phyloP scores from a whole-genome alignment of 2,797 vertebrate species.

The Gadopsis bispinosus region DNA sequence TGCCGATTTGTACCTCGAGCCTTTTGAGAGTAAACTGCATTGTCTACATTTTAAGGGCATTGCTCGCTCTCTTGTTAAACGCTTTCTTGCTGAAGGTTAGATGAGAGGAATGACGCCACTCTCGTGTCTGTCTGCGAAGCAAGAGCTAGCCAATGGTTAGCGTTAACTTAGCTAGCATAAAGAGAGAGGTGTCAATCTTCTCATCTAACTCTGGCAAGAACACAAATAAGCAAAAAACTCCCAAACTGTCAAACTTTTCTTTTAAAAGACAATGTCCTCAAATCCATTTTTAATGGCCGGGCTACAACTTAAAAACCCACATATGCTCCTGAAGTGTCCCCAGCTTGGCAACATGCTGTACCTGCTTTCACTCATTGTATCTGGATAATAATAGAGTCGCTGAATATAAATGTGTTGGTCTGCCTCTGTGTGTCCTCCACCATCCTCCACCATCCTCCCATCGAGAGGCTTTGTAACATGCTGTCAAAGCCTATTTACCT shows the following conservation, averaged over 20 bases:
- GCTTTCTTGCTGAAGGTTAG: not conserved
- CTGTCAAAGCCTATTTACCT: slow-evolving; percentile 85
- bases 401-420: slow-evolving; percentile 13
- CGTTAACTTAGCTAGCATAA: not conserved
- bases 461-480: slow-evolving; percentile 73
- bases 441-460: slow-evolving; percentile 60
- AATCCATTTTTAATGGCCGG: not conserved
- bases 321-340: no score
- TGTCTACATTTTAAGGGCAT: not conserved
- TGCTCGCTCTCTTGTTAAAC: not conserved
- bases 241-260: not conserved
- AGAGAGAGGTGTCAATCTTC: not conserved
- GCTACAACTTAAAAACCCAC: no score
- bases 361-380: slow-evolving; percentile 2
- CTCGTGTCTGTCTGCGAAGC: not conserved
- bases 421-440: slow-evolving; percentile 59
- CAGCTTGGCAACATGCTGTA: not conserved
- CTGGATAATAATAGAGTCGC: slow-evolving; percentile 1
- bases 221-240: not conserved
- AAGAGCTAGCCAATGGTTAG: not conserved
- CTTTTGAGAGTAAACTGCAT: not conserved
- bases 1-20: not conserved
- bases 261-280: not conserved
- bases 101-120: not conserved
- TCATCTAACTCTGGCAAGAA: not conserved